These are phyloP conservation scores for Drosophila rellima DNA, from an alignment of 2,888 invertebrate species.

Conservation along the genomic window DNA sequence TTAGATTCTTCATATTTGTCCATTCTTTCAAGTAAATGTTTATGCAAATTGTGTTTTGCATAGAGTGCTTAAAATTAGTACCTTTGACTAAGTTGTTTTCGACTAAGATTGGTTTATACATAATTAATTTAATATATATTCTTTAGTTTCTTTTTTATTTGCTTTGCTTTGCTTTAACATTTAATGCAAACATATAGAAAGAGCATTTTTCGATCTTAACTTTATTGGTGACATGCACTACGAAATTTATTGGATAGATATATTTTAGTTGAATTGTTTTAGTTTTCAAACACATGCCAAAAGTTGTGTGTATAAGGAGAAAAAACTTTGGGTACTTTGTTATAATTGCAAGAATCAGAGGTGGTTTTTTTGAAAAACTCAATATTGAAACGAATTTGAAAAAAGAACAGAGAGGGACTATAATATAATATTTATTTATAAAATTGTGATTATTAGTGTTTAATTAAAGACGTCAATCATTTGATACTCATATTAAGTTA, in stretches of 20 bases:
- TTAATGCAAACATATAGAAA: constrained; percentile 68
- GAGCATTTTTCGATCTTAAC: constrained; percentile 50
- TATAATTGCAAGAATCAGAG: background rate
- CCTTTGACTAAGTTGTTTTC: constrained; percentile 71
- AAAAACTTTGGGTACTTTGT: background rate
- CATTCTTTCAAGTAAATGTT: constrained; percentile 12
- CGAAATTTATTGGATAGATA: constrained; percentile 50
- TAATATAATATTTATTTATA: background rate
- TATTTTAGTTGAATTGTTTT: constrained; percentile 20
- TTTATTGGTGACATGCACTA: constrained; percentile 56
- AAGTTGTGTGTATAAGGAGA: constrained; percentile 19
- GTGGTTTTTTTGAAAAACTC: background rate
- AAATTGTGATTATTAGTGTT: background rate
- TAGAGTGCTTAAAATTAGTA: constrained; percentile 75
- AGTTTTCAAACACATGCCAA: constrained; percentile 27
- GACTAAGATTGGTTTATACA: constrained; percentile 69
- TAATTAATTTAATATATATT: constrained; percentile 63
- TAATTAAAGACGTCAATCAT: background rate
- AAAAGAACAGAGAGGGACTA: background rate
- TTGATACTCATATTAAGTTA: background rate
- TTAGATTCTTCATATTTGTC: constrained; percentile 9
- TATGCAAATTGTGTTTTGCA: constrained; percentile 49
- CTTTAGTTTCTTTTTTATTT: constrained; percentile 22
- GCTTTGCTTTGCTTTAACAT: constrained; percentile 56
- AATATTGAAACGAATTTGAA: background rate